phyloP scores from a whole-genome alignment of 2,797 vertebrate genomes.

The Chromis chromis region DNA sequence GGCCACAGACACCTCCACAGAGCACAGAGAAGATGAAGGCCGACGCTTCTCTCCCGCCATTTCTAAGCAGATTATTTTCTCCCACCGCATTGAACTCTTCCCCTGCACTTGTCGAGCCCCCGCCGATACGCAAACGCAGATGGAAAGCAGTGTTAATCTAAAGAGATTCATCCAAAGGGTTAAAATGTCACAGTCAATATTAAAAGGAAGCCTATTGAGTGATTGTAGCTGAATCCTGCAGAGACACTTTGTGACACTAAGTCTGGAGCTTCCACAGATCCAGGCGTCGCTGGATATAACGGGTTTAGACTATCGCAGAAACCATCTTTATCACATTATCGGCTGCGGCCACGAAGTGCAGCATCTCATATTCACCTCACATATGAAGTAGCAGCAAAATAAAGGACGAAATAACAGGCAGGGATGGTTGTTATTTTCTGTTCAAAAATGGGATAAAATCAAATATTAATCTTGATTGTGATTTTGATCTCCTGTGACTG shows the following conservation, averaged over 20 bases:
- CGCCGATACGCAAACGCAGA: conserved; percentile 25
- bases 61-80: conserved; percentile 78
- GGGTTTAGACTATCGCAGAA: conserved; percentile 32
- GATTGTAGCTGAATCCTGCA: conserved; percentile 44
- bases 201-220: conserved; percentile 54
- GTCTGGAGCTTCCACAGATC: conserved; percentile 27
- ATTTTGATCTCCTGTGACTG: not conserved
- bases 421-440: conserved; percentile 4
- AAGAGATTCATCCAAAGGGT: conserved; percentile 73
- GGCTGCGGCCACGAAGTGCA: conserved; percentile 41
- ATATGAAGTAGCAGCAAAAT: conserved; percentile 27
- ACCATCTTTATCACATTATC: conserved; percentile 54
- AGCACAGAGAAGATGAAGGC: conserved; percentile 65
- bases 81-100: conserved; percentile 51
- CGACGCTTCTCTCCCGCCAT: conserved; percentile 46
- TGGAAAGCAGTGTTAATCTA: conserved; percentile 63
- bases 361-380: conserved; percentile 31
- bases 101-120: conserved; percentile 38
- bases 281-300: conserved; percentile 42
- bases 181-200: conserved; percentile 70
- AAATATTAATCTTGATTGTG: no score
- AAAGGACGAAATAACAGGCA: not conserved
- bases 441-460: not conserved
- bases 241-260: conserved; percentile 63
- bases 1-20: conserved; percentile 72